These are phyloP conservation scores for Didymodactylos carnosus DNA, from an alignment of 2,888 invertebrate species.

Conservation along the genomic window DNA sequence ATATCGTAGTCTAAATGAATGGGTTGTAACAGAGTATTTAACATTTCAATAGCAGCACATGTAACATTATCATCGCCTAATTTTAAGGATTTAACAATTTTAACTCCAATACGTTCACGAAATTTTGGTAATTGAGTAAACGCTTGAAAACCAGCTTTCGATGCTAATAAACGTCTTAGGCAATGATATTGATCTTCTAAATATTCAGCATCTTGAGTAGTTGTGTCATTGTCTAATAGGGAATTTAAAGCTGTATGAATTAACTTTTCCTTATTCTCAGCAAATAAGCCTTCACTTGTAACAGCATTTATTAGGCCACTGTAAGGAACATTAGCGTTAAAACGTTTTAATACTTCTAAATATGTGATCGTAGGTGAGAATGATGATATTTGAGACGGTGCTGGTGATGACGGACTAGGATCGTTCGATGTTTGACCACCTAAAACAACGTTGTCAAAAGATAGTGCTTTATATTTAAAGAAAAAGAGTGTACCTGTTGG, in stretches of 20 bases:
- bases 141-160: slow-evolving; percentile 88
- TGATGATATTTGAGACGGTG: slow-evolving; percentile 16
- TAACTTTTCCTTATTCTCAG: slow-evolving; percentile 86
- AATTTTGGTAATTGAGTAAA: slow-evolving; percentile 74
- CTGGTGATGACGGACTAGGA: too few relatives aligned
- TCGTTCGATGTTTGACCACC: not conserved
- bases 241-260: slow-evolving; percentile 73
- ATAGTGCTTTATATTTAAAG: too few relatives aligned
- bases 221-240: slow-evolving; percentile 48
- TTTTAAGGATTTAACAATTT: slow-evolving; percentile 70
- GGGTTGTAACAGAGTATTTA: slow-evolving; percentile 79
- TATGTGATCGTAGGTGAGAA: slow-evolving; percentile 43
- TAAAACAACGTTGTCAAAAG: not conserved
- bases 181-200: slow-evolving; percentile 88
- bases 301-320: slow-evolving; percentile 86
- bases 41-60: slow-evolving; percentile 85
- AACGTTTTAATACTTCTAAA: slow-evolving; percentile 66
- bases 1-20: slow-evolving; percentile 80
- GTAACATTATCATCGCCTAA: slow-evolving; percentile 69
- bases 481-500: slow-evolving; percentile 37
- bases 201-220: slow-evolving; percentile 37
- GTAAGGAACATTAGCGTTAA: slow-evolving; percentile 91
- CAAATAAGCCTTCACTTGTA: slow-evolving; percentile 77
- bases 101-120: slow-evolving; percentile 75
- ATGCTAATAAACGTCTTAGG: slow-evolving; percentile 70